Evolutionary conservation across 2,113 vertebrate genomes (phyloP).

Genomic region (Microtus richardsoni): DNA sequence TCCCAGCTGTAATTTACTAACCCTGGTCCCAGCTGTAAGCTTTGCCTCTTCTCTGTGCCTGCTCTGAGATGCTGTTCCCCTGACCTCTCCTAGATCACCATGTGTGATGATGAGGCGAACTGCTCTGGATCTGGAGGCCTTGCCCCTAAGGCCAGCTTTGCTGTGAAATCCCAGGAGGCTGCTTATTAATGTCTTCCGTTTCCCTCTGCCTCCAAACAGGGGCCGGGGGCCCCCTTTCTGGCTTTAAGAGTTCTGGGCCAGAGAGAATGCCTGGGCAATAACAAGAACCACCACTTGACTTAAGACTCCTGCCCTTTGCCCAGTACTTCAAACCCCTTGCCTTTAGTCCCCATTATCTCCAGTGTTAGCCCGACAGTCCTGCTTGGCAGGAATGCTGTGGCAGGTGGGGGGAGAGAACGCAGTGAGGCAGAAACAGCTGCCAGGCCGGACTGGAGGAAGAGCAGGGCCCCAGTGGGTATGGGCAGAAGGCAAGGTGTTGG

Average conservation of each 20-base stretch:
- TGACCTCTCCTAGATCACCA: constrained; percentile 10
- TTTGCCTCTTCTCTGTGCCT: background rate
- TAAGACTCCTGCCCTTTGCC: constrained; percentile 2
- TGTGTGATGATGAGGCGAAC: background rate
- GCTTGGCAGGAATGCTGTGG: constrained; percentile 64
- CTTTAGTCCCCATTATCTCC: background rate
- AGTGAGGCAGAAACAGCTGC: constrained; percentile 72
- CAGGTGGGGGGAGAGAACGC: constrained; percentile 72
- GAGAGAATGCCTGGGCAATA: background rate
- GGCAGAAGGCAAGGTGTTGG: constrained; percentile 32
- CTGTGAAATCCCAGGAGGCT: background rate
- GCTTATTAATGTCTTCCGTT: background rate
- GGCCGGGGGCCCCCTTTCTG: background rate
- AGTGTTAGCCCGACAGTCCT: constrained; percentile 48
- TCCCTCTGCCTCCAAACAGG: background rate
- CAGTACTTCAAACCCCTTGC: background rate
- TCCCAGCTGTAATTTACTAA: background rate
- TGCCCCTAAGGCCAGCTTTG: background rate
- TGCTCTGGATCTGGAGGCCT: background rate
- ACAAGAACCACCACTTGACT: background rate
- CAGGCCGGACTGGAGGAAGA: constrained; percentile 63
- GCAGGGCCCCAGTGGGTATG: background rate
- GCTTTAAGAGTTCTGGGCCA: background rate
- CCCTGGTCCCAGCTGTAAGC: background rate
- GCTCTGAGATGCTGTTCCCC: background rate